phyloP scores from a whole-genome alignment of 2,888 invertebrate species.

The Leucozona laternaria region DNA sequence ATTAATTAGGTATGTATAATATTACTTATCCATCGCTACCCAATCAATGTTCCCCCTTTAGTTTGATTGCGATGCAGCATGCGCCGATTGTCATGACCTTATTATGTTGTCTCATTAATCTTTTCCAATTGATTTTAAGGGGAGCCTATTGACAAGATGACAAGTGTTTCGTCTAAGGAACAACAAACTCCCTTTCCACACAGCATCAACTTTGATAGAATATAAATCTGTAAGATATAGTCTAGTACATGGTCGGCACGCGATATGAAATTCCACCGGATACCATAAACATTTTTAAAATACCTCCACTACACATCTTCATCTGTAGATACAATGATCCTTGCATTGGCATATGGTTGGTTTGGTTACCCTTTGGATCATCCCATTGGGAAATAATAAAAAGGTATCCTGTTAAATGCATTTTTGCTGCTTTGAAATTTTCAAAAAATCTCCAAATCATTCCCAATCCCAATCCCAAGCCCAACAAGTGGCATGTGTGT shows the following conservation, averaged over 20 bases:
- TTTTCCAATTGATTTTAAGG: conserved; percentile 55
- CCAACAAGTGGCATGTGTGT: conserved; percentile 72
- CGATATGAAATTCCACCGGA: conserved; percentile 70
- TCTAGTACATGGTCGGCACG: conserved; percentile 44
- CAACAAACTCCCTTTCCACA: conserved; percentile 6
- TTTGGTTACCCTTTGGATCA: conserved; percentile 54
- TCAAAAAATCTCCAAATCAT: conserved; percentile 41
- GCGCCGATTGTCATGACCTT: conserved; percentile 70
- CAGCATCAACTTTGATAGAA: conserved; percentile 30
- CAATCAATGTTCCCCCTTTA: conserved; percentile 7
- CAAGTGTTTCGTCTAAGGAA: conserved; percentile 49
- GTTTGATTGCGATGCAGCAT: conserved; percentile 21
- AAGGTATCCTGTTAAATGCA: conserved; percentile 33
- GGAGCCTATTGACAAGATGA: conserved; percentile 66
- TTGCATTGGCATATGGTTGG: conserved; percentile 7
- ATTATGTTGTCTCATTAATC: conserved; percentile 58
- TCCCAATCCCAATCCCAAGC: no score
- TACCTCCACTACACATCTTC: conserved; percentile 23
- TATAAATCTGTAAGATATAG: conserved; percentile 35
- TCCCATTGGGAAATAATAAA: conserved; percentile 38
- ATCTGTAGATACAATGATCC: conserved; percentile 42
- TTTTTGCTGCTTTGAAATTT: conserved; percentile 31
- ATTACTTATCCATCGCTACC: conserved; percentile 6
- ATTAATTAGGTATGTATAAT: neutral
- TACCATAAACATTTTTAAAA: conserved; percentile 72